phyloP scores from a whole-genome alignment of 1,140 invertebrate genomes.

The Elymnias hypermnestra region DNA sequence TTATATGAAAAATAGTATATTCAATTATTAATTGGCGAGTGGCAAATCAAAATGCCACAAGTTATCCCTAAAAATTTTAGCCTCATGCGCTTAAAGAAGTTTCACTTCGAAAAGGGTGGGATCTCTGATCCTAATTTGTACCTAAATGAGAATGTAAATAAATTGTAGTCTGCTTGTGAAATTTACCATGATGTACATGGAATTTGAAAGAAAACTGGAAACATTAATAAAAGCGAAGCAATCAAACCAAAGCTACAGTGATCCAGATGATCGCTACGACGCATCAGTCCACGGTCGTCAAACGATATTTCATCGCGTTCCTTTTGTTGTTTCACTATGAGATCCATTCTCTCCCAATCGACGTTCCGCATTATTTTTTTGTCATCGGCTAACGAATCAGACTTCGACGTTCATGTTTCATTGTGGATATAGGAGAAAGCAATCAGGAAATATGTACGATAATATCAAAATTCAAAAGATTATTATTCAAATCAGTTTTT shows the following conservation, averaged over 20 bases:
- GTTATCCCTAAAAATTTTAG: too few relatives aligned
- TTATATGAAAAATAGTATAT: too few relatives aligned
- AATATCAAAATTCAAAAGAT: too few relatives aligned
- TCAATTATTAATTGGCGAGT: too few relatives aligned
- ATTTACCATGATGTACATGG: too few relatives aligned
- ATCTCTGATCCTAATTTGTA: too few relatives aligned
- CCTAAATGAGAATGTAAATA: too few relatives aligned
- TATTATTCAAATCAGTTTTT: too few relatives aligned
- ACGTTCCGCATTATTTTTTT: conserved; percentile 63
- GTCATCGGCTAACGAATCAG: conserved; percentile 62
- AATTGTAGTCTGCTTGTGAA: not conserved
- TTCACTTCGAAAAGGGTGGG: too few relatives aligned
- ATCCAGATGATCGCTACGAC: conserved; percentile 27
- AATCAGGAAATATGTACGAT: conserved; percentile 3
- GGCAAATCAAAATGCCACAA: too few relatives aligned
- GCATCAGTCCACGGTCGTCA: conserved; percentile 41
- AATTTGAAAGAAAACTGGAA: conserved; percentile 1
- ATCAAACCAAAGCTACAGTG: conserved; percentile 46
- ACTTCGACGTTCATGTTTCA: conserved; percentile 51
- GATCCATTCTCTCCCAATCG: conserved; percentile 53
- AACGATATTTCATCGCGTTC: conserved; percentile 62
- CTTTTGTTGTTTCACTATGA: conserved; percentile 66
- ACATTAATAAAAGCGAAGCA: conserved; percentile 46
- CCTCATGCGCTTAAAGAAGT: too few relatives aligned
- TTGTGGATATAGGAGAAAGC: conserved; percentile 35